Evolutionary conservation across 2,113 vertebrate species (phyloP), one percentile per base, ranked within the genome.

Genomic region (Eleginops maclovinus): DNA sequence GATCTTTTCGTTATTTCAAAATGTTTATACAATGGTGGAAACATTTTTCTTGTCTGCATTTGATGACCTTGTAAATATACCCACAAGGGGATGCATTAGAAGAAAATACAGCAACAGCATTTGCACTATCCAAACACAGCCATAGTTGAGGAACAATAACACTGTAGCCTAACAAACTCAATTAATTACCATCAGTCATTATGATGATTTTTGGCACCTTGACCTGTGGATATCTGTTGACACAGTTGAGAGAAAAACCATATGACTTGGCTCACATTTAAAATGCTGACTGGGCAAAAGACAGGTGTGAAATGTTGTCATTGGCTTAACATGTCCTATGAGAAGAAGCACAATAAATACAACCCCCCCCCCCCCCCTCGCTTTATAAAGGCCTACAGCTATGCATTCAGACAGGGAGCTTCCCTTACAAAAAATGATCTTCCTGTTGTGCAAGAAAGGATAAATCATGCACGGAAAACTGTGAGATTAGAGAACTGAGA

Each of bases 211-310:
- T 47, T 76, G 64, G 60, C 75, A 43, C 17, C 22, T 28, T 9
- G 22, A 66, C 4, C 21, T 60, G 46, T 59, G 22, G 14, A 58
- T 69, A 75, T 75, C 43, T 83, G 71, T 54, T 53, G 62, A 65
- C 58, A 26, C 69, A 78, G 56, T 69, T 65, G 59, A 62, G 59
- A 75, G 50, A 56, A 54, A 43, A 72, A 72, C 75, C 84, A 68
- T 54, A 72, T 58, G 79, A 67, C 5, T 60, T 76, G 63, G 81
- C 74, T 79, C 36, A 3, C 40, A 22, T 66, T 65, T 21, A 47
- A 9, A 19, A n/a, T 74, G 67, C 83, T 83, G 77, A 87, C 58
- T 14, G 12, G 24, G 72, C 61, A 75, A 71, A 82, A 60, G 1
- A 1, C 22, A 84, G 40, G 40, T 62, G 68, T 59, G 59, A 62